Base-by-base conservation (phyloP, 2,888 invertebrate genomes). In the Lepeophtheirus nordmannii region DNA sequence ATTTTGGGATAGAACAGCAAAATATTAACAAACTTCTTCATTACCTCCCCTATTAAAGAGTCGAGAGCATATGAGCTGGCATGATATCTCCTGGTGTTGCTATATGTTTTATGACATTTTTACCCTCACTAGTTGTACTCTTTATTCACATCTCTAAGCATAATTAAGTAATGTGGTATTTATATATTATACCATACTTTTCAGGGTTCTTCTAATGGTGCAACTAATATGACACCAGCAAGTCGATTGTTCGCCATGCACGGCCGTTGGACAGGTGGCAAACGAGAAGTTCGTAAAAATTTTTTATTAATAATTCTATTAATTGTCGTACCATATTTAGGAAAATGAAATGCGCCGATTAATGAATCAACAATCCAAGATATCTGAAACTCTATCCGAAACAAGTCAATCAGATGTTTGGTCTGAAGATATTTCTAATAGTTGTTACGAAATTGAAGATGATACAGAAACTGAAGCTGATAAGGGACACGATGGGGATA, bases 401-500 rank as follows among this genome's bases (percentile, higher is more conserved):
- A 30, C 30, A 17, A 20, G 57, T 57, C 57, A 23, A 11, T 57
- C 23, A 30, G 30, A 30, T 30, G 30, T 7, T 30, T 30, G 30
- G 30, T 30, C 30, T 2, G 30, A 30, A 30, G 30, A 30, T 30
- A 30, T 30, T 30, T 30, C 30, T 30, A 30, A 30, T 11, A 38
- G 37, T 38, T 17, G n/a, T 30, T 38, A 23, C 37, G 22, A 57
- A 23, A 57, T 20, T 57, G 57, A 57, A n/a, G 57, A 11, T 30
- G 37, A 59, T 38, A 17, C 22, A 11, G 17, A 30, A 17, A 17
- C 17, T 10, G 60, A 38, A 59, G 60, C 23, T 22, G 60, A 59
- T 59, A 22, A 17, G 37, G 60, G 60, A 12, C 60, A 59, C 7
- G 80, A 80, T 69, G 74, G 73, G 22, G 80, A 82, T 73, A 80